phyloP scores from a whole-genome alignment of 2,888 invertebrate species.

The Eretmocerus hayati region DNA sequence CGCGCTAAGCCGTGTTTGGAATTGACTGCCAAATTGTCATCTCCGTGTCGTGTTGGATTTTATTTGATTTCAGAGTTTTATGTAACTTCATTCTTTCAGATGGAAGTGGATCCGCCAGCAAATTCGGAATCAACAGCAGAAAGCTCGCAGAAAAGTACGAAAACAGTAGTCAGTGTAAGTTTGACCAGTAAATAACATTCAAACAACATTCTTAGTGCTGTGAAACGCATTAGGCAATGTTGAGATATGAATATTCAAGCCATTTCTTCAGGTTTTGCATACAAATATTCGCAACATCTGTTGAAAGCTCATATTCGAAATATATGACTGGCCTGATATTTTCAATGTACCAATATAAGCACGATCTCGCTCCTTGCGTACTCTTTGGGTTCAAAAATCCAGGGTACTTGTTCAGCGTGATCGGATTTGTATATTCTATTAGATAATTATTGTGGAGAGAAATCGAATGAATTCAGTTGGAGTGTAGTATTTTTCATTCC shows the following conservation, averaged over 20 bases:
- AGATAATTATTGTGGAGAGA: too few species aligned
- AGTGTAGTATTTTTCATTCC: constrained; percentile 9
- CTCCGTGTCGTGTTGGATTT: too few species aligned
- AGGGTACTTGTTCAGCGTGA: constrained; percentile 7
- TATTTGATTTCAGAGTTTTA: neutral
- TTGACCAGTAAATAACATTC: constrained; percentile 44
- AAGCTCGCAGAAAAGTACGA: constrained; percentile 41
- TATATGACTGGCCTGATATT: too few species aligned
- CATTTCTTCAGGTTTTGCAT: neutral
- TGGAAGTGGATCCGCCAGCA: constrained; percentile 40
- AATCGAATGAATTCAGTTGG: too few species aligned
- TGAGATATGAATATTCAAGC: neutral
- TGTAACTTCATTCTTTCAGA: constrained; percentile 27
- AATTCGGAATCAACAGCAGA: constrained; percentile 37
- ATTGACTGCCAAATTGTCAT: too few species aligned
- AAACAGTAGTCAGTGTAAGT: constrained; percentile 28
- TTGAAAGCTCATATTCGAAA: too few species aligned
- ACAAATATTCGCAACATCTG: too few species aligned
- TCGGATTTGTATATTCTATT: constrained; percentile 3
- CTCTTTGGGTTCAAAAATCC: neutral
- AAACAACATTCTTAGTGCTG: constrained; percentile 26
- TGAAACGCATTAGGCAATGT: constrained; percentile 22
- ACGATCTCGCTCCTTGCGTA: constrained; percentile 3
- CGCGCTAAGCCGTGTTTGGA: too few species aligned
- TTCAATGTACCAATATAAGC: neutral